A percentile compares a stretch with the other conserved stretches of the same genome.
phyloP scores from a whole-genome alignment of 2,113 vertebrate genomes.

The Gallinago paraguaiae region DNA sequence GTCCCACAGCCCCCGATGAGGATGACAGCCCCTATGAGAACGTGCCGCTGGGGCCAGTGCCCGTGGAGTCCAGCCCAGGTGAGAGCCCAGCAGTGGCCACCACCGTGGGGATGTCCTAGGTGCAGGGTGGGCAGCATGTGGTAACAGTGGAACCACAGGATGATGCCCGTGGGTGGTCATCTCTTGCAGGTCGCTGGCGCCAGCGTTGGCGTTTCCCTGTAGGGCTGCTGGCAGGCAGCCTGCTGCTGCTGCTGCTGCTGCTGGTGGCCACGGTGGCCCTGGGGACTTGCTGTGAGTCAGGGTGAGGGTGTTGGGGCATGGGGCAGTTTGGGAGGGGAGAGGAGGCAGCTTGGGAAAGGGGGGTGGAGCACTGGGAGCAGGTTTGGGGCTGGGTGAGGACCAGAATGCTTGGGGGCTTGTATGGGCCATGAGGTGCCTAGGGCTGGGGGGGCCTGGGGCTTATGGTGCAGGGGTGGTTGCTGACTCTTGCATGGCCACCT shows the following conservation, averaged over 20 bases:
- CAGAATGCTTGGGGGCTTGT: too few species aligned
- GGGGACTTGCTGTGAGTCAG: not conserved
- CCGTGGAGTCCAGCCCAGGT: not conserved
- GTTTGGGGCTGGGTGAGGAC: not conserved
- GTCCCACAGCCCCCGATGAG: not conserved
- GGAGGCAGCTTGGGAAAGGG: too few species aligned
- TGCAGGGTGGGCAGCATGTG: rapidly evolving
- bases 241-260: not conserved
- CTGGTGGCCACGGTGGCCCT: not conserved
- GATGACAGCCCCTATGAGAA: not conserved
- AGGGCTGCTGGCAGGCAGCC: not conserved
- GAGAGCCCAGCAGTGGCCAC: rapidly evolving
- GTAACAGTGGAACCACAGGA: rapidly evolving
- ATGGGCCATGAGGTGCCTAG: not conserved
- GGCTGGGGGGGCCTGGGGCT: too few species aligned
- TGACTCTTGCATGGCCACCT: not conserved
- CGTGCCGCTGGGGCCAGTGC: not conserved
- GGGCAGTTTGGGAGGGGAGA: too few species aligned
- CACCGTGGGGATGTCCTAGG: rapidly evolving
- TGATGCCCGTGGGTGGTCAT: not conserved
- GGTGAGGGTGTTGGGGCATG: rapidly evolving
- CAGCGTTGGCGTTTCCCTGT: rapidly evolving
- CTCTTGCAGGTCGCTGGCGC: not conserved
- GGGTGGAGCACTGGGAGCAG: rapidly evolving
- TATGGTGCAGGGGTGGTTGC: rapidly evolving